Evolutionary conservation across 2,113 vertebrate genomes (phyloP), one percentile per base, ranked within the genome.

Genomic region (Sitta europaea): DNA sequence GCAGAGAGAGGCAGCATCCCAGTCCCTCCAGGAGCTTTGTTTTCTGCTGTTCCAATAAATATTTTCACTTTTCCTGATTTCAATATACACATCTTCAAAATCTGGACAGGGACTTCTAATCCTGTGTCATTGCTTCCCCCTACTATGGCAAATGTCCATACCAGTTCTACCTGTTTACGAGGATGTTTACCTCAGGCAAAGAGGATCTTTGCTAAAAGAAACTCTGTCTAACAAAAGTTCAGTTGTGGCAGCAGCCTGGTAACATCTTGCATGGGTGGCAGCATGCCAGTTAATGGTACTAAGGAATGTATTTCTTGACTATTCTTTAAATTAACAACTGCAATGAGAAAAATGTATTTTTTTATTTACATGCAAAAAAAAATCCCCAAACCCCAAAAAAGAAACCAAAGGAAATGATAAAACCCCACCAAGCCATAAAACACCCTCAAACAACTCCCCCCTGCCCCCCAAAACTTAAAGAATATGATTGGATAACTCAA

Each of bases 391-490:
- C 8, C 28, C 17, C 6, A 6, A 6, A 8, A 36, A 50, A 10
- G 8, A 20, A 27, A 27, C 22, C 22, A 43, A 25, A 7, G 9
- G 38, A 38, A 33, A 55, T 16, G 28, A 38, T 40, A 40, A 22
- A 22, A 3, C 5, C 12, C 6, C 5, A 5, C 25, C 27, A 14
- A 78, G 53, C 23, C 7, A 25, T 21, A 33, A 54, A 54, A n/a
- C 14, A 2, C 25, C 10, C 24, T 43, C 7, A 33, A 72, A 27
- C 4, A 45, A 6, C 6, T 27, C 0, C 2, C 6, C 4, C 33
- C 11, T 8, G 3, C 2, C 12, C 16, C 4, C 3, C 9, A 29
- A 20, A 12, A 3, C 29, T 8, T 14, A 5, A 35, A 53, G 88
- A 71, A 33, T 33, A 9, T 13, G 8, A 48, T 65, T 55, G n/a